Evolutionary conservation across 53 echinoderm and acorn worm species (phyloP).

Genomic region (Glandiceps talaboti): DNA sequence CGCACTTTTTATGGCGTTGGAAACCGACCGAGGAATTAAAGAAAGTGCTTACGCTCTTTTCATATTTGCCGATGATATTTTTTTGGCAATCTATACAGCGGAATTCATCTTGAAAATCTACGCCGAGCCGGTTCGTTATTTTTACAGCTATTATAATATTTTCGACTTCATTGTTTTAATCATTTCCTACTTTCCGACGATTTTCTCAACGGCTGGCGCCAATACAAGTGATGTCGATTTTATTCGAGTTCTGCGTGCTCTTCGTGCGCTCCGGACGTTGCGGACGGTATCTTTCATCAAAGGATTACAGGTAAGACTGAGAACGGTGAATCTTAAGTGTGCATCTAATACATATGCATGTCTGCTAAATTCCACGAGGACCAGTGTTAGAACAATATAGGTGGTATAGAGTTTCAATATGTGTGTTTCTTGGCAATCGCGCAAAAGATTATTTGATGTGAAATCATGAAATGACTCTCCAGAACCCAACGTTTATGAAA

Average conservation of each 20-base stretch:
- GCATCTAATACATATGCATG: too few species aligned
- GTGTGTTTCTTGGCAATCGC: too few species aligned
- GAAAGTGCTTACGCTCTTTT: slow-evolving; percentile 21
- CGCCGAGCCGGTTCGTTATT: slow-evolving; percentile 83
- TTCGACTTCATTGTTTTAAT: slow-evolving; percentile 76
- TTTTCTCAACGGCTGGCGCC: slow-evolving; percentile 7
- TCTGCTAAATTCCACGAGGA: too few species aligned
- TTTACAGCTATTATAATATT: slow-evolving; percentile 91
- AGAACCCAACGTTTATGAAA: too few species aligned
- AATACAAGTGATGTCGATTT: slow-evolving; percentile 42
- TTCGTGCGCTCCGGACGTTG: slow-evolving; percentile 65
- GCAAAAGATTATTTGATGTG: too few species aligned
- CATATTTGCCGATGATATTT: slow-evolving; percentile 58
- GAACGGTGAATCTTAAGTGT: too few species aligned
- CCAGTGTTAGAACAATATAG: too few species aligned
- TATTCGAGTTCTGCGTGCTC: slow-evolving; percentile 63
- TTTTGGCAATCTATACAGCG: slow-evolving; percentile 78
- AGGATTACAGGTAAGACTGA: slow-evolving; percentile 61
- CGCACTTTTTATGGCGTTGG: slow-evolving; percentile 81
- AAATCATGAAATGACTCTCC: too few species aligned
- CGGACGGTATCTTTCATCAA: slow-evolving; percentile 90
- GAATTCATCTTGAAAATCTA: slow-evolving; percentile 96
- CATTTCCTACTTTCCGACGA: slow-evolving; percentile 39
- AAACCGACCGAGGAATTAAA: slow-evolving; percentile 57
- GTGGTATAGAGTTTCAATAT: too few species aligned